A percentile compares a stretch with the other conserved stretches of the same genome.
Conservation (phyloP, 2,797 vertebrate genomes). For the Epinephelus awoara region DNA sequence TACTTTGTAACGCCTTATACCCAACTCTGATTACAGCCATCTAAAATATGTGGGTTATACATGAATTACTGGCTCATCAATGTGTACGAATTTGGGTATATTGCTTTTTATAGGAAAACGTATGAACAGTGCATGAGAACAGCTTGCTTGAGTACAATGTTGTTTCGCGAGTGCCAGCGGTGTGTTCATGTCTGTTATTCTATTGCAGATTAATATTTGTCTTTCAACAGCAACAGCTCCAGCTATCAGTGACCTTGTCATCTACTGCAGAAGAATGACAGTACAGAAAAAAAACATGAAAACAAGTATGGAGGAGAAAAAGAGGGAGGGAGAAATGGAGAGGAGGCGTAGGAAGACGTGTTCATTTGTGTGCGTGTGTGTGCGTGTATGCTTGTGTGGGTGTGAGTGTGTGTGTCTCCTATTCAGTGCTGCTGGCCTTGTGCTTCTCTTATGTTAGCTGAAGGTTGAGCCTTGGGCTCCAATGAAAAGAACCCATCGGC, state of each 20-base stretch:
- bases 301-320: constrained; percentile 33
- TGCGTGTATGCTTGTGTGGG: constrained; percentile 29
- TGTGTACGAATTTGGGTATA: too few relatives aligned
- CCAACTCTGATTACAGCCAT: too few relatives aligned
- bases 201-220: too few relatives aligned
- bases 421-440: constrained; percentile 77
- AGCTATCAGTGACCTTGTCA: constrained; percentile 10
- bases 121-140: too few relatives aligned
- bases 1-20: too few relatives aligned
- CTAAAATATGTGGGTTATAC: too few relatives aligned
- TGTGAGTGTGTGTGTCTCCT: constrained; percentile 51
- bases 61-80: too few relatives aligned
- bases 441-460: constrained; percentile 81
- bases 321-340: constrained; percentile 23
- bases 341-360: constrained; percentile 54
- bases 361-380: constrained; percentile 35
- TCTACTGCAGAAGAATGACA: constrained; percentile 33
- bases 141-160: background rate
- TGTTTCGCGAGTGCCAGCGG: background rate
- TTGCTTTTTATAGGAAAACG: too few relatives aligned
- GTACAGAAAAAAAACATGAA: constrained; percentile 27
- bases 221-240: constrained; percentile 1
- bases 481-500: constrained; percentile 80
- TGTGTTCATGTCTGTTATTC: too few relatives aligned
- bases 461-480: constrained; percentile 82